A percentile compares a stretch with the other conserved stretches of the same genome.
phyloP scores from a whole-genome alignment of 2,113 vertebrate species.

The Microcebus griseorufus region DNA sequence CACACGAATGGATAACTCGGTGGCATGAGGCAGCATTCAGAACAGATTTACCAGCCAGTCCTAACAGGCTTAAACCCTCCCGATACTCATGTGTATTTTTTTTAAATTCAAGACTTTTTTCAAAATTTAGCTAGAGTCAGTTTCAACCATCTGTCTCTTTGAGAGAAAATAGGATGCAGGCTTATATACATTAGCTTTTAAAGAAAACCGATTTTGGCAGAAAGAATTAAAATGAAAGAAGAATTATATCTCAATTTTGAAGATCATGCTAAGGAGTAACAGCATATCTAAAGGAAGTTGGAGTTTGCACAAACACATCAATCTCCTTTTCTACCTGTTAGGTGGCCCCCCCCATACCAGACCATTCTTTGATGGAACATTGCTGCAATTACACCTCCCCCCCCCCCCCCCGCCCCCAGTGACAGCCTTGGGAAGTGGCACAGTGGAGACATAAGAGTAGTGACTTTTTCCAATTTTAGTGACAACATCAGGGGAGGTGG shows the following conservation, averaged over 20 bases:
- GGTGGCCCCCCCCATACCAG: background rate
- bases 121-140: conserved; percentile 24
- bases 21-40: conserved; percentile 74
- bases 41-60: conserved; percentile 78
- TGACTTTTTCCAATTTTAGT: background rate
- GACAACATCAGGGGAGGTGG: background rate
- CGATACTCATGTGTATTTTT: conserved; percentile 43
- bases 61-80: conserved; percentile 76
- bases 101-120: conserved; percentile 38
- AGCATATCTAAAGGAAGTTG: background rate
- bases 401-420: background rate
- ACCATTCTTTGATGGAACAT: background rate
- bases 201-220: conserved; percentile 63
- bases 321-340: background rate
- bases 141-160: conserved; percentile 66
- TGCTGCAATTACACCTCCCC: background rate
- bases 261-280: background rate
- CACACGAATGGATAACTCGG: conserved; percentile 73
- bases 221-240: conserved; percentile 67
- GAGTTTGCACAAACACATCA: background rate
- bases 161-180: conserved; percentile 57
- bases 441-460: background rate
- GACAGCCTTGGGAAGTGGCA: background rate
- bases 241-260: conserved; percentile 51
- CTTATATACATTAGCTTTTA: conserved; percentile 48